Evolutionary conservation across 2,888 invertebrate genomes (phyloP).

Genomic region (Strigamia crassipes): DNA sequence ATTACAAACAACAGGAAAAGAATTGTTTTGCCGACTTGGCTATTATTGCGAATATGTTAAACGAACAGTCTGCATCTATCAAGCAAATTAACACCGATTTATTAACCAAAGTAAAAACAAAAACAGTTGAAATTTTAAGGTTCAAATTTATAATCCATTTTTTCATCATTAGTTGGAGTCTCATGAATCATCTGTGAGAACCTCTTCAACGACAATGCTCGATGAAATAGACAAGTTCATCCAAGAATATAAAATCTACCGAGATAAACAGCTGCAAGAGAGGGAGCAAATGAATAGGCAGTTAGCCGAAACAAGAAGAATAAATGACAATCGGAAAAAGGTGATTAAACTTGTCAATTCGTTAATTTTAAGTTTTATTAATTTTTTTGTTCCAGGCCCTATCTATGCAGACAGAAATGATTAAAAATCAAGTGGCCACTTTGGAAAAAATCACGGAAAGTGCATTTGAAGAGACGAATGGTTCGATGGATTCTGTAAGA

Average conservation of each 20-base stretch:
- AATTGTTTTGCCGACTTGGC: background rate
- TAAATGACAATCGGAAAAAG: background rate
- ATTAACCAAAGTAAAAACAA: background rate
- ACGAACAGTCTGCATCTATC: background rate
- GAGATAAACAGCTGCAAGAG: background rate
- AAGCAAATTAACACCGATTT: background rate
- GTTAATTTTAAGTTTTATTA: background rate
- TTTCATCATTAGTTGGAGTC: background rate
- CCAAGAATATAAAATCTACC: background rate
- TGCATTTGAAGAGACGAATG: background rate
- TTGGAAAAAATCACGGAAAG: background rate
- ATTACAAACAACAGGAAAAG: background rate
- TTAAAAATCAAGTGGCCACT: background rate
- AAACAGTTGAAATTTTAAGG: background rate
- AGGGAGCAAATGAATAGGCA: background rate
- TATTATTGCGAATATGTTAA: background rate
- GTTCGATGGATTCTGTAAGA: background rate
- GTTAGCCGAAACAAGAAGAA: background rate
- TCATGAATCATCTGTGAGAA: background rate
- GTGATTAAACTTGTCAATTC: background rate
- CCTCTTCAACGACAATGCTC: background rate
- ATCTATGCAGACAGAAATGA: background rate
- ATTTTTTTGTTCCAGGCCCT: background rate
- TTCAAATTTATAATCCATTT: background rate
- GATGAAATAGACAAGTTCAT: background rate